These are phyloP conservation scores for Rattus norvegicus DNA, from an alignment of 2,113 vertebrate species.

Conservation along the genomic window DNA sequence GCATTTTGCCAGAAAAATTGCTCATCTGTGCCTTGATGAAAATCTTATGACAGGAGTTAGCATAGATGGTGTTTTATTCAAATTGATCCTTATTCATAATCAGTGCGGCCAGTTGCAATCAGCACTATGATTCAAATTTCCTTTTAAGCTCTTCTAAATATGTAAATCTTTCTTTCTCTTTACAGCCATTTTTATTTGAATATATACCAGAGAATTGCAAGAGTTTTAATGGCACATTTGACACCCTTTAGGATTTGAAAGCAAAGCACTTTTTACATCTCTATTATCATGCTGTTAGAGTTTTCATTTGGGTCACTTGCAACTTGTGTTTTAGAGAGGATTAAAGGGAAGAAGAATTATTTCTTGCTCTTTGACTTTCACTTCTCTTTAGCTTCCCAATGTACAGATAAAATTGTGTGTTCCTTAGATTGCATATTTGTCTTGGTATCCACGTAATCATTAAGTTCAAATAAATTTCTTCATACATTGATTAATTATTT, in stretches of 20 bases:
- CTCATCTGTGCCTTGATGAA: constrained; percentile 47
- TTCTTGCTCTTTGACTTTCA: constrained; percentile 1
- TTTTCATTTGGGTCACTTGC: constrained; percentile 21
- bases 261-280: neutral
- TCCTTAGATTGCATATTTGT: neutral
- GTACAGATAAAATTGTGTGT: neutral
- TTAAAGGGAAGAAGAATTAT: neutral
- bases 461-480: constrained; percentile 20
- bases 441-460: neutral
- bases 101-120: constrained; percentile 38
- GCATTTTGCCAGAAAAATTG: constrained; percentile 21
- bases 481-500: neutral
- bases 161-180: constrained; percentile 43
- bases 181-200: constrained; percentile 31
- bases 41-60: constrained; percentile 48
- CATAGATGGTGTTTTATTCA: constrained; percentile 30
- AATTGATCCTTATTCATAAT: constrained; percentile 55
- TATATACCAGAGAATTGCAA: neutral
- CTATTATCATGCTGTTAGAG: neutral
- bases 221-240: neutral
- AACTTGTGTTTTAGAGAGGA: constrained; percentile 22
- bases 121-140: constrained; percentile 38
- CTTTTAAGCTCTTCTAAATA: constrained; percentile 42
- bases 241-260: constrained; percentile 11
- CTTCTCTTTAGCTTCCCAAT: neutral